Evolutionary conservation across 1,140 invertebrate genomes (phyloP).

Genomic region (Dolichoris vasculosae): DNA sequence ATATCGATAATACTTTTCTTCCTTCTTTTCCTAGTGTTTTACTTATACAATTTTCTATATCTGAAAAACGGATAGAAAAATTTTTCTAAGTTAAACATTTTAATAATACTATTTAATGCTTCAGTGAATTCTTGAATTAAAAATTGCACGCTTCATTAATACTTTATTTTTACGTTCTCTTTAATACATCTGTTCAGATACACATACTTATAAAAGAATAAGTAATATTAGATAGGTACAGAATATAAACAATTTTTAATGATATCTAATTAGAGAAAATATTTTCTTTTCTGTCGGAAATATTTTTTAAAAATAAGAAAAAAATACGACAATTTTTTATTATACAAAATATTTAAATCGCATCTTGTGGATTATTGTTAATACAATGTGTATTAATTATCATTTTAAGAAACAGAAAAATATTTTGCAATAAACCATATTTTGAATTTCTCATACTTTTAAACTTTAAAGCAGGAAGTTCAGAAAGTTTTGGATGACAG

Average conservation of each 20-base stretch:
- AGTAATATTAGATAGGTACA: no score
- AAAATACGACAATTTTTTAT: no score
- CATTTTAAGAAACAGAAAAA: neutral
- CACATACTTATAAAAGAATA: neutral
- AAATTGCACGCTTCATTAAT: neutral
- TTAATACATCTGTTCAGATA: neutral
- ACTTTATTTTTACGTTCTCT: neutral
- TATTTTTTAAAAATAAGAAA: no score
- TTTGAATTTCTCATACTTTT: neutral
- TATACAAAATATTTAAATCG: no score
- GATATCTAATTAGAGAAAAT: no score
- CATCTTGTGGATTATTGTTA: no score
- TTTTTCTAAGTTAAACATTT: neutral
- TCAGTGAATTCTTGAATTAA: neutral
- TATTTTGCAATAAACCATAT: slow-evolving; percentile 17
- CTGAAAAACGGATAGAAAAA: neutral
- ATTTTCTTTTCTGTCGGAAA: no score
- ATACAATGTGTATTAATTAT: no score
- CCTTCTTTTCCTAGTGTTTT: neutral
- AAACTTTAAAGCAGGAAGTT: neutral
- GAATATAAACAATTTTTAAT: no score
- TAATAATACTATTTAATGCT: neutral
- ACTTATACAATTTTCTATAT: slow-evolving; percentile 1
- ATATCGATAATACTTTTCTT: neutral
- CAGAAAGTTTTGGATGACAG: slow-evolving; percentile 51